These are phyloP conservation scores for Macrosteles quadrilineatus DNA, from an alignment of 1,140 invertebrate species.

Conservation along the genomic window DNA sequence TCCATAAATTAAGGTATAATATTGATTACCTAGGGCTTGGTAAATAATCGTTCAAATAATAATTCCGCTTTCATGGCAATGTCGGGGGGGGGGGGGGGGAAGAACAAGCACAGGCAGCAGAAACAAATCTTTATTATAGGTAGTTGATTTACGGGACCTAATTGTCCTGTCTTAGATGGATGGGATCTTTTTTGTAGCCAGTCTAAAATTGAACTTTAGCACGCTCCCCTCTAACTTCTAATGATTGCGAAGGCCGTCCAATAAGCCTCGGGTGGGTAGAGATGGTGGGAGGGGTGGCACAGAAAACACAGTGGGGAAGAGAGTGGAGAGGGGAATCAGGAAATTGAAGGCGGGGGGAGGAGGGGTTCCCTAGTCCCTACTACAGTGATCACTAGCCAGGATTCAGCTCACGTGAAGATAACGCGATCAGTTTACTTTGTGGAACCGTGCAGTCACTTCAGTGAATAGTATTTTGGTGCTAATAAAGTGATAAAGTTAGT, in stretches of 20 bases:
- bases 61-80: too few relatives aligned
- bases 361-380: slow-evolving; percentile 3
- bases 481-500: slow-evolving; percentile 2
- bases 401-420: slow-evolving; percentile 31
- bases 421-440: slow-evolving; percentile 2
- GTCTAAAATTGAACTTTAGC: slow-evolving; percentile 30
- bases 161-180: neutral
- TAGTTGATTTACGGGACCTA: too few relatives aligned
- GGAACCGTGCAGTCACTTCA: neutral
- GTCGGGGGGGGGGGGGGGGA: too few relatives aligned
- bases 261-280: slow-evolving; percentile 5
- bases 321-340: slow-evolving; percentile 34
- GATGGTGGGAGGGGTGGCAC: slow-evolving; percentile 28
- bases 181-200: slow-evolving; percentile 21
- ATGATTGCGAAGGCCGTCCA: slow-evolving; percentile 28
- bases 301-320: slow-evolving; percentile 27
- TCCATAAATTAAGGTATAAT: too few relatives aligned
- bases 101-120: too few relatives aligned
- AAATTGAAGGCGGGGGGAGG: slow-evolving; percentile 25
- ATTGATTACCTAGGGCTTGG: too few relatives aligned
- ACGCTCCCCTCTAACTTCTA: slow-evolving; percentile 25
- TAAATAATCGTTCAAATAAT: too few relatives aligned
- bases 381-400: slow-evolving; percentile 28
- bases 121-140: too few relatives aligned
- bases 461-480: neutral